Conservation (phyloP, 2,113 vertebrate species). For the Calonectris borealis region DNA sequence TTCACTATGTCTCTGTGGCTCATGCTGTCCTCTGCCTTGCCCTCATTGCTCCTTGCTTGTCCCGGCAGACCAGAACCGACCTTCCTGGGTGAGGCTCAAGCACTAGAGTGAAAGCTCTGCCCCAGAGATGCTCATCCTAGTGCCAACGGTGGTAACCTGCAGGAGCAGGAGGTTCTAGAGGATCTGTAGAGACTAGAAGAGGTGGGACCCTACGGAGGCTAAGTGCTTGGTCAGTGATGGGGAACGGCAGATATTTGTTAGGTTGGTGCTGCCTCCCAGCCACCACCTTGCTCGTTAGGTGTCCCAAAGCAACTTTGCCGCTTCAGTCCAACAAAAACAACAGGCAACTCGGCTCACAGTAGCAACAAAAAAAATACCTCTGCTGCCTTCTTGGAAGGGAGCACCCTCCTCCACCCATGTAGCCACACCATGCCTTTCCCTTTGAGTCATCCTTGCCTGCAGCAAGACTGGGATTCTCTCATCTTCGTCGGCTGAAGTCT, state of each 20-base stretch:
- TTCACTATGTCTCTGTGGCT: neutral
- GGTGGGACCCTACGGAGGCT: neutral
- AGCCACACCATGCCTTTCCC: neutral
- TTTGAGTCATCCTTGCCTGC: neutral
- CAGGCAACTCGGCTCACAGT: neutral
- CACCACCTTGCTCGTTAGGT: fast-evolving
- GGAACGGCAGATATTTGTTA: neutral
- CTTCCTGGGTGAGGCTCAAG: neutral
- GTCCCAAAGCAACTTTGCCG: neutral
- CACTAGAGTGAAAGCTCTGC: neutral
- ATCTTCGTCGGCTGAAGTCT: neutral
- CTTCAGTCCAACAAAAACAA: neutral
- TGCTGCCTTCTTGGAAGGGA: neutral
- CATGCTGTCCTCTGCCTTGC: neutral
- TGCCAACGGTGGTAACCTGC: no score
- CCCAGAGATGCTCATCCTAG: neutral
- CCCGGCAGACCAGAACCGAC: neutral
- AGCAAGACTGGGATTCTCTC: neutral
- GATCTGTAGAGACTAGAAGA: neutral
- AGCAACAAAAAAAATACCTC: neutral
- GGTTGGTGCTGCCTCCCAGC: neutral
- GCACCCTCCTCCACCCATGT: neutral
- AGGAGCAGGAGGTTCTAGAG: neutral
- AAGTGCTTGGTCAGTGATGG: fast-evolving
- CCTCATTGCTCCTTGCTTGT: neutral